Base-by-base conservation (phyloP, 1,140 invertebrate species). In the Polyergus mexicanus region DNA sequence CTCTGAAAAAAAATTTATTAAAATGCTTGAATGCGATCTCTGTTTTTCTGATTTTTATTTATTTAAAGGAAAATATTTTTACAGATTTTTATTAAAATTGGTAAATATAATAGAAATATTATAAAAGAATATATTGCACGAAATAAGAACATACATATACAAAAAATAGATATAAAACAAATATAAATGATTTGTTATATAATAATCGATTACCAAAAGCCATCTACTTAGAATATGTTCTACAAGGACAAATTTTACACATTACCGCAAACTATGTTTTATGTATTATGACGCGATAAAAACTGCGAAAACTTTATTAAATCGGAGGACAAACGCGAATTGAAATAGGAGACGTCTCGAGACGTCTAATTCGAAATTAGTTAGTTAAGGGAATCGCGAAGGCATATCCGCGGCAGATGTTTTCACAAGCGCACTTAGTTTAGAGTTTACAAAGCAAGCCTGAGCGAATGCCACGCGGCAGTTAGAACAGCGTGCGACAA, bases 341-440 rank as follows among this genome's bases (percentile, higher is more conserved):
- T 32, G 51, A 58, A 72, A 72, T 44, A 60, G 8, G 8, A 58
- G 71, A 86, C 65, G 51, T 62, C 66, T 75, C 25, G 69, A 69
- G 85, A 89, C 47, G n/a, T n/a, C n/a, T 89, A 81, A 83, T 88
- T 77, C 78, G 66, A 81, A 89, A 81, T 63, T 71, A 62, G 75
- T 88, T 71, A 62, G 75, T 88, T 89, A 76, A 81, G 76, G 80
- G 63, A 78, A 76, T 88, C 80, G 88, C 58, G 71, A 77, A 51
- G 32, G 35, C 72, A 56, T 38, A 84, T 86, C 83, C 83, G 71
- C 38, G 76, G 54, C 75, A 66, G 76, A 62, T 83, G 84, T 68
- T 88, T 38, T 58, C 54, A 62, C 74, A 65, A 47, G 38, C 54
- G 69, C 65, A 25, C 54, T 69, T 65, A 68, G 63, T 56, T 28